Conservation (phyloP, 35 echinoderm and acorn worm genomes). For the Lytechinus pictus region DNA sequence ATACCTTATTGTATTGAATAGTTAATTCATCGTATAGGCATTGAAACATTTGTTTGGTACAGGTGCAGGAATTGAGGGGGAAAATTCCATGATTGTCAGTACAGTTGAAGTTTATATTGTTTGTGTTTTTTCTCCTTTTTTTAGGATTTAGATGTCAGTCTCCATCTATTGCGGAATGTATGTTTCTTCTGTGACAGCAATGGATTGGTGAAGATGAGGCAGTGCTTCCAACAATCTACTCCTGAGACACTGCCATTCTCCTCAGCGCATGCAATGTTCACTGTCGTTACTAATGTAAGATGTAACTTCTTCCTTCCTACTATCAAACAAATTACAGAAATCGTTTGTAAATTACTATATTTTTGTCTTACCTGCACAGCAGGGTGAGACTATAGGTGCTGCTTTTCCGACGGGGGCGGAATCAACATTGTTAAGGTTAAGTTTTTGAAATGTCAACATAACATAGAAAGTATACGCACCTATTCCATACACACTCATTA, state of each 20-base stretch:
- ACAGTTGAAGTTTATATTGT: background rate
- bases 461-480: no score
- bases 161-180: conserved; percentile 81
- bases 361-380: no score
- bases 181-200: conserved; percentile 96
- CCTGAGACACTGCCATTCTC: conserved; percentile 77
- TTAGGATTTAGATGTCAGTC: conserved; percentile 80
- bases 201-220: conserved; percentile 72
- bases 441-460: no score
- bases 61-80: no score
- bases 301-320: background rate
- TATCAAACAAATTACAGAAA: background rate
- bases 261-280: conserved; percentile 73
- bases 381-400: no score
- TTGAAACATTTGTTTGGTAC: no score
- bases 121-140: background rate
- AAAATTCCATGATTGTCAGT: no score
- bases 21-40: no score
- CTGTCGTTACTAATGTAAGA: conserved; percentile 87
- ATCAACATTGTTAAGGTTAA: no score
- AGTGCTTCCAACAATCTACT: conserved; percentile 71
- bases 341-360: background rate
- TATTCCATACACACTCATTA: no score
- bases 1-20: no score
- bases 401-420: no score